phyloP scores from a whole-genome alignment of 2,113 vertebrate genomes.

The Nematolebias whitei region DNA sequence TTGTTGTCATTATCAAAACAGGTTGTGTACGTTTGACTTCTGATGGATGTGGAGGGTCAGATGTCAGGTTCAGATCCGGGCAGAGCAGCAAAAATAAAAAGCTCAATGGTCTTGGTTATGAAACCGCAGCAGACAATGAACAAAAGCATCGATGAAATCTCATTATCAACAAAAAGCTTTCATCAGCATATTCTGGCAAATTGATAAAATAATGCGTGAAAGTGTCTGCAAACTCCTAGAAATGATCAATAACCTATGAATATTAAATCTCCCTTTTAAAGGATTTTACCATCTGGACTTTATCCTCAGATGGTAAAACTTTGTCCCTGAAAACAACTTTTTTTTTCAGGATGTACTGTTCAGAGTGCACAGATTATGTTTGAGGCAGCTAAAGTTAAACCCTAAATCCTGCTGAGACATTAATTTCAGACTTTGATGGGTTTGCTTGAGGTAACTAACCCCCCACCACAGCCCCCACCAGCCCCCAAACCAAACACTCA shows the following conservation, averaged over 20 bases:
- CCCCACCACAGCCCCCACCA: no score
- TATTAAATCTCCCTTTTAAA: constrained; percentile 3
- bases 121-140: constrained; percentile 36
- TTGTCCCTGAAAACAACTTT: not conserved
- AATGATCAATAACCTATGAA: constrained; percentile 2
- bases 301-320: constrained; percentile 11
- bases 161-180: constrained; percentile 16
- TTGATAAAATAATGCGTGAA: constrained; percentile 1
- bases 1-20: constrained; percentile 42
- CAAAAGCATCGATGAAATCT: constrained; percentile 17
- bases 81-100: not conserved
- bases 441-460: constrained; percentile 17
- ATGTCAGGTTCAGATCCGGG: constrained; percentile 9
- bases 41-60: constrained; percentile 32
- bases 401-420: constrained; percentile 26
- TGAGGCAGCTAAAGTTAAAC: constrained; percentile 35
- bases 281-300: constrained; percentile 21
- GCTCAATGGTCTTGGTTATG: constrained; percentile 28
- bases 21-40: constrained; percentile 37
- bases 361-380: constrained; percentile 28
- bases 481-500: constrained; percentile 10
- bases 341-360: constrained; percentile 1
- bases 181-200: constrained; percentile 10
- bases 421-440: constrained; percentile 16
- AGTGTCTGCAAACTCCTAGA: not conserved